A percentile compares a stretch with the other conserved stretches of the same genome.
phyloP scores from a whole-genome alignment of 2,888 invertebrate genomes.

The Brachypterus glaber region DNA sequence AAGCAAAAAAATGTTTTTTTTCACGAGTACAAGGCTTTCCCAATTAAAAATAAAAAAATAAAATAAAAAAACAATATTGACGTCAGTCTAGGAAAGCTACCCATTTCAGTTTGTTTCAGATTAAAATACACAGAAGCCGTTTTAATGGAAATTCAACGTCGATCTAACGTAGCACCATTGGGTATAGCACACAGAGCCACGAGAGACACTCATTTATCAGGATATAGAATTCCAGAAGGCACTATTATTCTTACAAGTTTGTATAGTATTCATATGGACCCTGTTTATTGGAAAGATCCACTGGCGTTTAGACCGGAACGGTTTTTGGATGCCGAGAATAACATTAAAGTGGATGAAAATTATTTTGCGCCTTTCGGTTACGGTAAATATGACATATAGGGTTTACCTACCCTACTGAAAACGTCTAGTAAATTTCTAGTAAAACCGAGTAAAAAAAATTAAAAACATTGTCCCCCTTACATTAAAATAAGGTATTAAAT shows the following conservation, averaged over 20 bases:
- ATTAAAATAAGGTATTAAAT: no score
- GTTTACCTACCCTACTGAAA: no score
- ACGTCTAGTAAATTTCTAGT: no score
- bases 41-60: no score
- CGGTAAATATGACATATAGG: constrained; percentile 42
- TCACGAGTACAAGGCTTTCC: no score
- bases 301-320: constrained; percentile 53
- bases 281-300: constrained; percentile 51
- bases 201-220: constrained; percentile 38
- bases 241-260: constrained; percentile 51
- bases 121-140: constrained; percentile 41
- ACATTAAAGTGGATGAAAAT: constrained; percentile 40
- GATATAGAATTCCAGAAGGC: constrained; percentile 44
- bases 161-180: constrained; percentile 44
- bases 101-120: no score
- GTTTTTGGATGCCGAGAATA: constrained; percentile 49
- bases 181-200: constrained; percentile 46
- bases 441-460: no score
- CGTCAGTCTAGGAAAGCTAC: no score
- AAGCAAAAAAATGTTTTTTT: no score
- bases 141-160: constrained; percentile 45
- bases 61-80: no score
- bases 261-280: constrained; percentile 53
- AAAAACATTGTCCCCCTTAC: no score
- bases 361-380: constrained; percentile 56